Percentiles rank a stretch among this genome's conserved stretches.
These are phyloP conservation scores for Drosophila prolongata DNA, from an alignment of 2,888 invertebrate species.

Conservation along the genomic window DNA sequence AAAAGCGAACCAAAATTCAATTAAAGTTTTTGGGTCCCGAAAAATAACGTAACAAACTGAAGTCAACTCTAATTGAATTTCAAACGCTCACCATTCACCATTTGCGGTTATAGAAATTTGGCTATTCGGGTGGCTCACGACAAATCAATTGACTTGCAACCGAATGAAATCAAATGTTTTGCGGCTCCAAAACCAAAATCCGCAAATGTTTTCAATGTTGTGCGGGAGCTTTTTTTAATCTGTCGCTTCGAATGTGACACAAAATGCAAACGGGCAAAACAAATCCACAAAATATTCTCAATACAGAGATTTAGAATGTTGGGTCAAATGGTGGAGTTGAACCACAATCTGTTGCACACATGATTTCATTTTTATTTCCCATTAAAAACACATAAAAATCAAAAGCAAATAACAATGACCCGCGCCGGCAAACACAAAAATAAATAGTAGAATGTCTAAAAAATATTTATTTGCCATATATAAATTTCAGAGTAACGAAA, in stretches of 20 bases:
- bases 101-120: slow-evolving; percentile 26
- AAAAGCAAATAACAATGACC: slow-evolving; percentile 56
- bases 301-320: slow-evolving; percentile 37
- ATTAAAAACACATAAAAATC: slow-evolving; percentile 79
- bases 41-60: slow-evolving; percentile 36
- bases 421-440: slow-evolving; percentile 17
- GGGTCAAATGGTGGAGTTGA: slow-evolving; percentile 14
- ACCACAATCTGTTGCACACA: slow-evolving; percentile 79
- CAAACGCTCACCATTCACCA: slow-evolving; percentile 33
- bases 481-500: slow-evolving; percentile 30
- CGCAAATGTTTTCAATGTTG: slow-evolving; percentile 57
- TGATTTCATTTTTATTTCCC: slow-evolving; percentile 79
- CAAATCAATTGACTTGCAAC: slow-evolving; percentile 50
- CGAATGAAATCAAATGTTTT: slow-evolving; percentile 74
- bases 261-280: slow-evolving; percentile 31
- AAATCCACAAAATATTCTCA: slow-evolving; percentile 33
- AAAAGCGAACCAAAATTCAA: slow-evolving; percentile 21
- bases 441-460: slow-evolving; percentile 28
- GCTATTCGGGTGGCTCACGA: slow-evolving; percentile 22
- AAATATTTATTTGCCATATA: slow-evolving; percentile 26
- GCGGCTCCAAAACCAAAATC: slow-evolving; percentile 60
- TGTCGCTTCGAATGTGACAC: slow-evolving; percentile 53
- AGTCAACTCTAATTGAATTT: slow-evolving; percentile 70
- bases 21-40: slow-evolving; percentile 39
- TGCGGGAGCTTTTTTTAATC: slow-evolving; percentile 15